Evolutionary conservation across 1,140 invertebrate genomes (phyloP), one percentile per base, ranked within the genome.

Genomic region (Pseudomyrmex concolor): DNA sequence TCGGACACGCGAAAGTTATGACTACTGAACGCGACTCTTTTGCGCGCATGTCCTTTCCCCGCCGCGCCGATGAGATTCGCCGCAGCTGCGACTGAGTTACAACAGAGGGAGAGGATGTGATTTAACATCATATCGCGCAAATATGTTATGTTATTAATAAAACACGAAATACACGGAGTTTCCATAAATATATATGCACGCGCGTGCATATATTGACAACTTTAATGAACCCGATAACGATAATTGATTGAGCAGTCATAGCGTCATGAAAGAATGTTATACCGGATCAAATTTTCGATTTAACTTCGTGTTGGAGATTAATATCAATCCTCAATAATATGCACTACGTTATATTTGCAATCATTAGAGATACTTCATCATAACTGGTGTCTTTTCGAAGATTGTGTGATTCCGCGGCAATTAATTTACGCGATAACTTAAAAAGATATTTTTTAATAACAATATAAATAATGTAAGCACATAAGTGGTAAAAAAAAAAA

Each of bases 201-300:
- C n/a, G 55, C 57, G 19, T 10, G 9, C 45, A 25, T 1, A 17
- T 45, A 43, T 55, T 4, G 15, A 13, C 15, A 72, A 60, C 12
- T 4, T 51, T 15, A n/a, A 74, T 74, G 66, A 77, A 66, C 60
- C 17, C 25, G 12, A 66, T 54, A 66, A 55, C n/a, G 34, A 19
- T 55, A 67, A 67, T 77, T 45, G n/a, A 67, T 77, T 45, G 60
- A 77, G 62, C 17, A 67, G 4, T 12, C n/a, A 34, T 74, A 34
- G 54, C 22, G 34, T 57, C 17, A 8, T 12, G 34, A 55, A 55
- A 77, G 8, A 3, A 64, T 25, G 34, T 25, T 25, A 25, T 25
- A 25, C 3, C 25, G 25, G 25, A 25, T 57, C 50, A 68, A 34
- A 34, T 12, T 67, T 67, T 7, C 51, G 17, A 34, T 2, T 55